A percentile compares a stretch with the other conserved stretches of the same genome.
Conservation (phyloP, 2,888 invertebrate genomes). For the Rhogogaster chlorosoma region DNA sequence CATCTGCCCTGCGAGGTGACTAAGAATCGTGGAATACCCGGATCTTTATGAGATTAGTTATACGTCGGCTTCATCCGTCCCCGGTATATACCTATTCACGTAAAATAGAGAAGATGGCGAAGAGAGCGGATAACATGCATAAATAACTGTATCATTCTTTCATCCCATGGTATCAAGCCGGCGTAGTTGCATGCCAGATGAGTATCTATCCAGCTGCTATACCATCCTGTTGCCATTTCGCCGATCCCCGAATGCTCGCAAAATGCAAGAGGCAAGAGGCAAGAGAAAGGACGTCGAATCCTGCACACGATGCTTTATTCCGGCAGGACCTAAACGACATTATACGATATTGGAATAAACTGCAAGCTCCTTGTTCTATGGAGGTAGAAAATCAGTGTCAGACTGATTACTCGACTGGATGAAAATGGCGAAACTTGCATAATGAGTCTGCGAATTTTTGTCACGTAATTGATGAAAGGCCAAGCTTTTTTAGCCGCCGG, state of each 20-base stretch:
- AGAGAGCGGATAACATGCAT: not conserved
- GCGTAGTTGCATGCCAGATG: not conserved
- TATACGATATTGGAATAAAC: not conserved
- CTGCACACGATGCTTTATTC: not conserved
- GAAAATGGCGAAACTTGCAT: not conserved
- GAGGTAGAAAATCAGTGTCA: not conserved
- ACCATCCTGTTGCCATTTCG: not conserved
- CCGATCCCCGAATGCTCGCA: not conserved
- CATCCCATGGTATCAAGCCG: not conserved
- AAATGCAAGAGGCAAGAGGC: not conserved
- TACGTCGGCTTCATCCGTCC: not conserved
- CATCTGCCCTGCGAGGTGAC: not conserved
- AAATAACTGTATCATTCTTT: slow-evolving; percentile 22
- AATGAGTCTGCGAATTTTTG: not conserved
- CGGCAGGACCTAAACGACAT: not conserved
- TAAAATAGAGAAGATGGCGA: not conserved
- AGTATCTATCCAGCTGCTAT: not conserved
- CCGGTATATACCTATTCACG: not conserved
- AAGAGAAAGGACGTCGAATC: not conserved
- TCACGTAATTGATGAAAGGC: not conserved
- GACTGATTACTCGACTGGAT: not conserved
- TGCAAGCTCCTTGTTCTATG: not conserved
- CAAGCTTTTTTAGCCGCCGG: not conserved
- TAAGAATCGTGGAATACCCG: not conserved
- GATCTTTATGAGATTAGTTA: not conserved